Conservation (phyloP, 2,888 invertebrate genomes). For the Trachelus tabidus region DNA sequence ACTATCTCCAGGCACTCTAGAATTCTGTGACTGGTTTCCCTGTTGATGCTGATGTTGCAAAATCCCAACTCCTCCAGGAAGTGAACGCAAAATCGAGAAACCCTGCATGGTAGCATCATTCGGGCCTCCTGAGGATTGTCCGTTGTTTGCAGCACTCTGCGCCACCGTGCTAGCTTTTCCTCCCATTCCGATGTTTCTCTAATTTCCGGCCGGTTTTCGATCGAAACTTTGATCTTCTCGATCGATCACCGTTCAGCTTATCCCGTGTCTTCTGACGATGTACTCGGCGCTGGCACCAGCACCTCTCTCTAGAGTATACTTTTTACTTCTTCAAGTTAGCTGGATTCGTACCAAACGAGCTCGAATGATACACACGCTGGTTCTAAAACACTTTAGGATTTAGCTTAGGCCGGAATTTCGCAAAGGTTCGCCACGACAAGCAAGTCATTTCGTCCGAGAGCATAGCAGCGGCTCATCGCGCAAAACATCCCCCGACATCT, state of each 20-base stretch:
- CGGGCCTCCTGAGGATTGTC: constrained; percentile 81
- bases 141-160: constrained; percentile 67
- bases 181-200: constrained; percentile 71
- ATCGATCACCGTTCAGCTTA: neutral
- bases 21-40: constrained; percentile 57
- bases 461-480: constrained; percentile 47
- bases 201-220: neutral
- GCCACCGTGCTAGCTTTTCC: constrained; percentile 85
- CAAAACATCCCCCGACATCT: constrained; percentile 64
- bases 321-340: constrained; percentile 1
- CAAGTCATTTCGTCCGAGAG: constrained; percentile 56
- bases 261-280: neutral
- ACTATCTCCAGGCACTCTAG: constrained; percentile 58
- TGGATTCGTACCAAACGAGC: neutral
- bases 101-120: constrained; percentile 71
- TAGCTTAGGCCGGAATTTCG: constrained; percentile 53
- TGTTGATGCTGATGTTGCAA: constrained; percentile 72
- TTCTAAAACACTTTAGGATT: constrained; percentile 43
- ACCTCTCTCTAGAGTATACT: neutral
- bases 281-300: neutral
- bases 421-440: constrained; percentile 47
- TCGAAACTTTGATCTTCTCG: neutral
- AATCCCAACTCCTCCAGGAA: constrained; percentile 78
- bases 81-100: constrained; percentile 77
- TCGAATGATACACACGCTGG: constrained; percentile 35